Evolutionary conservation across 2,113 vertebrate species (phyloP), one percentile per base, ranked within the genome.

Genomic region (Notothenia coriiceps): DNA sequence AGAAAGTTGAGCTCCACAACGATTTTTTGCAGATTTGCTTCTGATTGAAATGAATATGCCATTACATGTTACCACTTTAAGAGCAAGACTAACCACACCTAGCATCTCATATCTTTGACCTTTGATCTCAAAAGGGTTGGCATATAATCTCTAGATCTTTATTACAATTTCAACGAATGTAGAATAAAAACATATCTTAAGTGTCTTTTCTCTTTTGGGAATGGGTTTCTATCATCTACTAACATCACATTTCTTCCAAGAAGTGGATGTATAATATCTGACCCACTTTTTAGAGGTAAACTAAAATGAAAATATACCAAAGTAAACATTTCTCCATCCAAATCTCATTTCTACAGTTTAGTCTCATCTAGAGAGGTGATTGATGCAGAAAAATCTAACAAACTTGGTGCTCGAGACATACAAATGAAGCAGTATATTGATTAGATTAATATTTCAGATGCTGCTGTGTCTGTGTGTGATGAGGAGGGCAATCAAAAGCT

Each of bases 391-490:
- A 66, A 82, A 44, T 49, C 63, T 22, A 59, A 50, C 51, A 55
- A 40, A 49, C 12, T 61, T 74, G 8, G 43, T 33, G 56, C 54
- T 59, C 12, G 14, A 62, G 67, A 80, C 63, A 67, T 78, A 82
- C 66, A 87, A 83, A 83, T 83, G 47, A 86, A 72, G 73, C 71
- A 56, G 46, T 74, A 12, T 70, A 83, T 87, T 78, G 75, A 82
- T 90, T 59, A 18, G 59, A 79, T 90, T 51, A 68, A 90, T 86
- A 85, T 86, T 89, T 85, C 76, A 83, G 56, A 74, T 73, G 70
- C 65, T 52, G 44, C 64, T 8, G 33, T 43, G 25, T 62, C 11
- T 3, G 67, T 74, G 67, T 33, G 62, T 35, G 76, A 74, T 18
- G 77, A 60, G 44, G 63, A 65, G 76, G 63, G 69, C 73, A 63